Evolutionary conservation across 2,113 vertebrate species (phyloP).

Genomic region (Pipra filicauda): DNA sequence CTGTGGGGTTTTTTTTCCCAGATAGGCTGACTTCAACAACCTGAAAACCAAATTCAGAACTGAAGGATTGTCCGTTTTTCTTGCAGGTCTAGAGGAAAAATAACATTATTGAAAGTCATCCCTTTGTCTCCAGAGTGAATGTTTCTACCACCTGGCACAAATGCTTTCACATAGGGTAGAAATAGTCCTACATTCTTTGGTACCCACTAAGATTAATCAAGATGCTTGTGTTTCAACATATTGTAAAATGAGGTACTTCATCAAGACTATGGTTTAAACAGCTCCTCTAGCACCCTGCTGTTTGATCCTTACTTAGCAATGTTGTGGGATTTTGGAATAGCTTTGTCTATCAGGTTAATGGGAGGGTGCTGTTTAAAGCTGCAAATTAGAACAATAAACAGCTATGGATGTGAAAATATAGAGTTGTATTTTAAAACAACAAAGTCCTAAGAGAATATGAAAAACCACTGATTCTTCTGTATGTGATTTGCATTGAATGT

Average conservation of each 20-base stretch:
- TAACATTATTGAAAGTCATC: background rate
- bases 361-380: background rate
- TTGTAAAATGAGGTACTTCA: background rate
- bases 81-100: background rate
- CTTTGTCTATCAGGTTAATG: background rate
- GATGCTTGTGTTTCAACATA: background rate
- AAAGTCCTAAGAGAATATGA: background rate
- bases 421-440: background rate
- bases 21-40: background rate
- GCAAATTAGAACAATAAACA: background rate
- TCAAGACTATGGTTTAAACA: slow-evolving; percentile 11
- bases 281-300: background rate
- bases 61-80: background rate
- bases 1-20: background rate
- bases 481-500: fast-evolving
- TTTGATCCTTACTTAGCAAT: background rate
- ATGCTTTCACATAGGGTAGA: background rate
- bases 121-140: background rate
- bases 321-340: background rate
- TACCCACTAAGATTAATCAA: background rate
- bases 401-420: background rate
- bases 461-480: background rate
- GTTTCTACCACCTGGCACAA: background rate
- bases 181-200: background rate
- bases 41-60: background rate